phyloP scores from a whole-genome alignment of 2,113 vertebrate species.

The Camelus bactrianus region DNA sequence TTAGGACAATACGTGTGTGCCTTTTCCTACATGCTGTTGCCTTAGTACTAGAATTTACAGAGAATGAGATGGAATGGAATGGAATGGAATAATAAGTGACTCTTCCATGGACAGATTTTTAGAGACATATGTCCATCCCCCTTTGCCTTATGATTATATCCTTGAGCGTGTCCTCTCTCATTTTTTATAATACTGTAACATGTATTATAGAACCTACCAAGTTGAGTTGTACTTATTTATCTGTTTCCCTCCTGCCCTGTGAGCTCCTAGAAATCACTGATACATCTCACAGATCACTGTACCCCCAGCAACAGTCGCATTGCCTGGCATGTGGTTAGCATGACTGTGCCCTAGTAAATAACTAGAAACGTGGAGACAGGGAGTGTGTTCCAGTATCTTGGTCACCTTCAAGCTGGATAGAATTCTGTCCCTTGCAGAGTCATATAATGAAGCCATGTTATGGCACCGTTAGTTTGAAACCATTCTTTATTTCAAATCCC shows the following conservation, averaged over 20 bases:
- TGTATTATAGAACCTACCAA: background rate
- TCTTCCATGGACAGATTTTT: background rate
- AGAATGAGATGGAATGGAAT: background rate
- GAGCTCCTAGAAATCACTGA: background rate
- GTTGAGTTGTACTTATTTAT: background rate
- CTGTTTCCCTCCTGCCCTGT: background rate
- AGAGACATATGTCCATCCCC: background rate
- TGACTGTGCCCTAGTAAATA: background rate
- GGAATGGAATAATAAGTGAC: background rate
- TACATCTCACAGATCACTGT: background rate
- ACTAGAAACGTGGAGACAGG: background rate
- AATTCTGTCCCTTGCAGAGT: background rate
- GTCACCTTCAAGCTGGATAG: background rate
- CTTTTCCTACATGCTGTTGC: fast-evolving
- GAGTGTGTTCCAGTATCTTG: background rate
- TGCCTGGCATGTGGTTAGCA: background rate
- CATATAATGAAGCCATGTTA: background rate
- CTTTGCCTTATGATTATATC: background rate
- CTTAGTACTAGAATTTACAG: background rate
- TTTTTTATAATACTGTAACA: background rate
- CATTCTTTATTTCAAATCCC: background rate
- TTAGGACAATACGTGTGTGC: fast-evolving
- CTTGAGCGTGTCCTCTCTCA: background rate
- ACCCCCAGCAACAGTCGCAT: background rate
- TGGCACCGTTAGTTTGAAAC: background rate